Base-by-base conservation (phyloP, 2,797 vertebrate genomes). In the Cephalopachus bancanus region DNA sequence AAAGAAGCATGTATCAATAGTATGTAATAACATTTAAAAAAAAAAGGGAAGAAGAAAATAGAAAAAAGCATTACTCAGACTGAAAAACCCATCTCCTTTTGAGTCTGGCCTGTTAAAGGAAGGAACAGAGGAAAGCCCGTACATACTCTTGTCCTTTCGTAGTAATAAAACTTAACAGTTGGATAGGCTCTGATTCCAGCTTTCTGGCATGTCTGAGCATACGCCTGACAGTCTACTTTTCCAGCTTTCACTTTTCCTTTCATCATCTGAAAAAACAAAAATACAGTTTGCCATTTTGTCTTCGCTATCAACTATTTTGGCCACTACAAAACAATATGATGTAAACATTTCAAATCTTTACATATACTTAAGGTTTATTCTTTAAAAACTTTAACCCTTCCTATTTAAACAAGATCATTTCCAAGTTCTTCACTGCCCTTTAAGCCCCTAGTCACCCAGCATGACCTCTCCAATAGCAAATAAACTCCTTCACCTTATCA, bases 221-320 rank as follows among this genome's bases (percentile, higher is more conserved):
- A 98, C 3, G 99, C 99, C 97, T 99, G 99, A 97, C 99, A 99
- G 98, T 99, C 99, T 69, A 99, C 98, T 98, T 99, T 99, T n/a
- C 99, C 99, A 69, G 99, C 99, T 93, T 99, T 99, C 55, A 99
- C 98, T 86, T 98, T 99, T 81, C 99, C 99, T 98, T 99, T 99
- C 74, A 99, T 22, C 0, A 98, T 98, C 99, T 99, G 97, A 94
- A 93, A 94, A n/a, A 92, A 64, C 44, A 85, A 93, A 62, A 95
- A 91, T 79, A 97, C 65, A 80, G 53, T 64, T 89, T 94, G 96
- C n/a, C 79, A 72, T 85, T 89, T 83, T 95, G n/a, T 69, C 71
- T 90, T 91, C 69, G 78, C 30, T 26, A 96, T 71, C 59, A 93
- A 83, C 10, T 91, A 37, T 83, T 93, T 72, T 96, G 90, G 69